Evolutionary conservation across 2,113 vertebrate genomes (phyloP).

Genomic region (Thoracochromis brauschi): DNA sequence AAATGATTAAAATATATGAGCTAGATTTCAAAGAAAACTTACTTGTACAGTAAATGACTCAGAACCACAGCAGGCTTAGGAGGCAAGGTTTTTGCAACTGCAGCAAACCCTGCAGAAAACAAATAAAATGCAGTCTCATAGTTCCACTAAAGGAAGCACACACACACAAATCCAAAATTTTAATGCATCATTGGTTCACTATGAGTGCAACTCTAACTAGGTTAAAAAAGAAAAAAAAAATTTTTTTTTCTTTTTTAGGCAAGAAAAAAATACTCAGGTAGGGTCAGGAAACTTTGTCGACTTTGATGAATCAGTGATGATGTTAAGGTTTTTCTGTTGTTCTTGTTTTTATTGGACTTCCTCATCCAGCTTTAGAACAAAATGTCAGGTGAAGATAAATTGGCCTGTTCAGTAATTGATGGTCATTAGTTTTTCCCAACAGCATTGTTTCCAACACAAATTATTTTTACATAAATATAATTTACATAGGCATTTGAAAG

Average conservation of each 20-base stretch:
- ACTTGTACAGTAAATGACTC: conserved; percentile 74
- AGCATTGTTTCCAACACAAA: background rate
- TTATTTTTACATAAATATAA: background rate
- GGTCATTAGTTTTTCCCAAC: background rate
- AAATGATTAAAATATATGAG: conserved; percentile 74
- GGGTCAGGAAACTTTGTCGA: background rate
- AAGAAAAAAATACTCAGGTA: background rate
- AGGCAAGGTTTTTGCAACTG: conserved; percentile 54
- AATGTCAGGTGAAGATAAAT: background rate
- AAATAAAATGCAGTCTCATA: background rate
- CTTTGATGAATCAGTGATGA: background rate
- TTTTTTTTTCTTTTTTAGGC: background rate
- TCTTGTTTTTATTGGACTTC: background rate
- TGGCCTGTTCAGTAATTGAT: background rate
- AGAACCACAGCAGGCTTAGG: conserved; percentile 72
- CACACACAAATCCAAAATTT: background rate
- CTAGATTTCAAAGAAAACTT: conserved; percentile 78
- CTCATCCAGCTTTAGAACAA: background rate
- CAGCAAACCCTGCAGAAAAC: background rate
- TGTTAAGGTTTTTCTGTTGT: background rate
- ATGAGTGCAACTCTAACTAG: background rate
- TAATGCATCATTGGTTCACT: background rate
- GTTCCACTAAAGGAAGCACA: background rate
- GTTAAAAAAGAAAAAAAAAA: no score
- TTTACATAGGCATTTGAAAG: background rate